Evolutionary conservation across 2,113 vertebrate genomes (phyloP), one percentile per base, ranked within the genome.

Genomic region (Tetraodon nigroviridis): DNA sequence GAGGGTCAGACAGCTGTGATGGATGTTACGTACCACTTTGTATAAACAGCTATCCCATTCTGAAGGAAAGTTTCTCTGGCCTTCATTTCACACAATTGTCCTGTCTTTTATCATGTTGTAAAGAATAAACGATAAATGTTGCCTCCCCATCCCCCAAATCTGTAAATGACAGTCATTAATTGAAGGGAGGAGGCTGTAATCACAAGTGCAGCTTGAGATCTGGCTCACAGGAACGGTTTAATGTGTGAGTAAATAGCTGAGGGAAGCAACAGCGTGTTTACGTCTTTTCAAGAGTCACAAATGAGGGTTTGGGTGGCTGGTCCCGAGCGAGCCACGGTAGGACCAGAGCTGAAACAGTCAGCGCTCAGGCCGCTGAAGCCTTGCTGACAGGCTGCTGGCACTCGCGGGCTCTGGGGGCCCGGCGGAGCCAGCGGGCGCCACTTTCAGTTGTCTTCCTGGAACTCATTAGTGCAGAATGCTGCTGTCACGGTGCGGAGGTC

Each of bases 281-380:
- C 58, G 57, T 84, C 55, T 65, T 46, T 82, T 63, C 37, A 51
- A 62, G 58, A 86, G 82, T 86, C 81, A 78, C 84, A 73, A 86
- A 84, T 87, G 80, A 83, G 70, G 64, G 80, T 82, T 80, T 84
- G 63, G 71, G 81, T 68, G 88, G 85, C 83, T 79, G 55, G 53
- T 74, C 71, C 56, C 79, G 68, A 71, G 62, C 47, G 17, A 75
- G 78, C 80, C 72, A n/a, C 6, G 6, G 6, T 19, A 18, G 20
- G 17, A n/a, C 2, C 7, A 11, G 46, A 5, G 62, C 50, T n/a
- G 72, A 80, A 42, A 51, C 71, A 81, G 72, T 19, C 45, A 51
- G 53, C 74, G 51, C 81, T 73, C 70, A 75, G 69, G 59, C 51
- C 68, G 78, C 74, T 71, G 77, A 74, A 64, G 49, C 46, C 46